Evolutionary conservation across 2,888 invertebrate genomes (phyloP).

Genomic region (Ctenicera cuprea): DNA sequence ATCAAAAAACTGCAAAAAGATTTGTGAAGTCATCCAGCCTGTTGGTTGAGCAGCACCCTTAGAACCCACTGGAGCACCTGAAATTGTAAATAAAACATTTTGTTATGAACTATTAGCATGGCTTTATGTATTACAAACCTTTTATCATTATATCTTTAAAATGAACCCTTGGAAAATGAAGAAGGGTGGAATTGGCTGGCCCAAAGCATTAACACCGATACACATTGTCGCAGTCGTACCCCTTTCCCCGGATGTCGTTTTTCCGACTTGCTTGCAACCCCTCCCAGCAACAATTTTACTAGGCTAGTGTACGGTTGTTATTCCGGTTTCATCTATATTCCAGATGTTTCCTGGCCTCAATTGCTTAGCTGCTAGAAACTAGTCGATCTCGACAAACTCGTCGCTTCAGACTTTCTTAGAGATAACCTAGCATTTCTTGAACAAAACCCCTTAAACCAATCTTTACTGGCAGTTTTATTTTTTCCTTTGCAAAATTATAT

Average conservation of each 20-base stretch:
- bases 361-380: constrained; percentile 5
- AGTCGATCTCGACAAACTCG: constrained; percentile 6
- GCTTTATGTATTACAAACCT: too few species aligned
- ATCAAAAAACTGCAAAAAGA: constrained; percentile 6
- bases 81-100: constrained; percentile 12
- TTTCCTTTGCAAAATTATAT: constrained; percentile 12
- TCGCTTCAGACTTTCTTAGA: background rate
- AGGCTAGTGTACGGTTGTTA: too few species aligned
- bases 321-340: background rate
- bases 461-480: constrained; percentile 1
- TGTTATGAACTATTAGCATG: too few species aligned
- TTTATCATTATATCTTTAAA: too few species aligned
- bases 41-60: constrained; percentile 6
- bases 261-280: too few species aligned
- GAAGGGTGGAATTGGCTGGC: too few species aligned
- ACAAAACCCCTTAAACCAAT: constrained; percentile 1
- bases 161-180: too few species aligned
- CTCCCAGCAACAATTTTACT: too few species aligned
- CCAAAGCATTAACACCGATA: too few species aligned
- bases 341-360: background rate
- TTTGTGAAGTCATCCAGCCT: constrained; percentile 15
- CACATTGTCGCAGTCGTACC: too few species aligned
- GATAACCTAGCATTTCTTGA: constrained; percentile 2
- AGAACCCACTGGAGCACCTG: constrained; percentile 14
- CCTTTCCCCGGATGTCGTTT: too few species aligned